Evolutionary conservation across 2,113 vertebrate genomes (phyloP).

Genomic region (Zapus hudsonius): DNA sequence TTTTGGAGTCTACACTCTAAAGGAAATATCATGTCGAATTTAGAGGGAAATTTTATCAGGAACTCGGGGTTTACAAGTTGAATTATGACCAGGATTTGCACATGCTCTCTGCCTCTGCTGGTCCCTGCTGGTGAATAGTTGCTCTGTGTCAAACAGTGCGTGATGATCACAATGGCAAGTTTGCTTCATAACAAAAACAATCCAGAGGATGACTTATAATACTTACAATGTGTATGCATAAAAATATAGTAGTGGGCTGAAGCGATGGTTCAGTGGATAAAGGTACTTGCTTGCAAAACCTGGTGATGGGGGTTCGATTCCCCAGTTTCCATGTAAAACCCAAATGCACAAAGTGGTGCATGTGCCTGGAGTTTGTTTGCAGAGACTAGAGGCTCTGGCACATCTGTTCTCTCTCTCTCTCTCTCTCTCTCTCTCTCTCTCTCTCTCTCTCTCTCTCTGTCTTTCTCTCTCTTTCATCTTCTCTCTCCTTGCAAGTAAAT

Average conservation of each 20-base stretch:
- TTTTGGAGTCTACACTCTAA: not conserved
- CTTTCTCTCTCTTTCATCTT: too few relatives aligned
- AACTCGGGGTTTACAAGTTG: not conserved
- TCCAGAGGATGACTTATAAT: not conserved
- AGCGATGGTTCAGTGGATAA: too few relatives aligned
- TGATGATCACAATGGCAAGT: not conserved
- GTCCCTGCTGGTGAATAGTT: not conserved
- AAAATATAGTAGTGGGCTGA: not conserved
- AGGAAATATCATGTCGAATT: not conserved
- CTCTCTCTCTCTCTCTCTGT: too few relatives aligned
- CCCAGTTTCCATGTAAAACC: too few relatives aligned
- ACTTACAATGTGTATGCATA: not conserved
- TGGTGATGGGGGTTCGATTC: too few relatives aligned
- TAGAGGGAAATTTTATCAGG: not conserved
- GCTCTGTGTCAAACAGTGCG: not conserved
- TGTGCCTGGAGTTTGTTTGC: too few relatives aligned
- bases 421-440: too few relatives aligned
- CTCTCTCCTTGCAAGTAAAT: too few relatives aligned
- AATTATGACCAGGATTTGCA: constrained; percentile 32
- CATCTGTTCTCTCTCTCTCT: too few relatives aligned
- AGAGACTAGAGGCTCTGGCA: too few relatives aligned
- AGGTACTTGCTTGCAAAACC: too few relatives aligned
- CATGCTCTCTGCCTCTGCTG: not conserved
- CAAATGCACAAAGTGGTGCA: too few relatives aligned
- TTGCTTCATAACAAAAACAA: not conserved